Base-by-base conservation (phyloP, 2,797 vertebrate species). In the Pseudomugil gertrudae region DNA sequence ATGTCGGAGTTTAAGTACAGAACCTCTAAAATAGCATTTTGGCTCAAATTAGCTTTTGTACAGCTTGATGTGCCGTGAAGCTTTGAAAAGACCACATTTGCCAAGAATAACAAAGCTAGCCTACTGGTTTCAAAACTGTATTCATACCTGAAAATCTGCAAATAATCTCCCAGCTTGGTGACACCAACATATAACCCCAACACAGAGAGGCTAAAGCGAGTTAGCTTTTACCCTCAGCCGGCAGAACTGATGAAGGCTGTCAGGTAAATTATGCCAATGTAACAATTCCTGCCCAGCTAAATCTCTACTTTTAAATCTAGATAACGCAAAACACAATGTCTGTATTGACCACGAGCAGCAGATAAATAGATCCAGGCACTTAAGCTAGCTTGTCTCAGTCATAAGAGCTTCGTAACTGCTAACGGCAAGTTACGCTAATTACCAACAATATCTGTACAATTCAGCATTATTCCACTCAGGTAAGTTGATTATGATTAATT, bases 401-500 rank as follows among this genome's bases (percentile, higher is more conserved):
- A 0, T 9, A 1, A 29, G 9, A 38, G 15, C 35, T 43, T 36
- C 7, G 5, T 3, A 9, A 38, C 33, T 52, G 47, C 1, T 7
- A 57, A 10, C 9, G 1, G 0, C 1, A 32, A 64, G 40, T 23
- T 19, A 30, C 0, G 3, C 5, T 36, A 43, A 61, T 23, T 29
- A 6, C 0, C 0, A 0, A 6, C 0, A 5, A 17, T 29, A 29
- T 1, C 0, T 0, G 2, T 27, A 5, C 15, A 72, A 84, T 86
- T 66, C 32, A 1, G 0, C 32, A 4, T 0, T 3, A 0, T 0
- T 0, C 13, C 2, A 0, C 3, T 32, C 1, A 2, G 0, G 8
- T 0, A 27, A 0, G 0, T 0, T 23, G 0, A 15, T 0, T 0
- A 1, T 0, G 0, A 19, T 2, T 2, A 2, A 2, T 1, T 0